A percentile compares a stretch with the other conserved stretches of the same genome.
phyloP scores from a whole-genome alignment of 1,140 invertebrate species.

The Philotrypesis tridentata region DNA sequence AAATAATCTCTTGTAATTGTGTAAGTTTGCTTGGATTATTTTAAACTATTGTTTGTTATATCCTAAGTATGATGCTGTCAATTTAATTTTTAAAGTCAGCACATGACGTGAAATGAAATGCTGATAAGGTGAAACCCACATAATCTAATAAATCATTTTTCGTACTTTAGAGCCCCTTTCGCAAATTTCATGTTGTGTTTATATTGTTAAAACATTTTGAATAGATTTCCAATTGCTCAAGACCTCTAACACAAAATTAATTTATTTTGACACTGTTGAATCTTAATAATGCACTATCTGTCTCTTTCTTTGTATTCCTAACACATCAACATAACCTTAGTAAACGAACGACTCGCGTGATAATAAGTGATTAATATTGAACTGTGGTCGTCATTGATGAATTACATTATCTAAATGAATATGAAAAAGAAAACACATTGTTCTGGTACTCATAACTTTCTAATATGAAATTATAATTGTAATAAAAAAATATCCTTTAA shows the following conservation, averaged over 20 bases:
- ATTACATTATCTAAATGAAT: background rate
- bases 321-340: too few species aligned
- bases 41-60: background rate
- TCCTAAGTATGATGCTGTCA: background rate
- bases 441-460: too few species aligned
- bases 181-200: background rate
- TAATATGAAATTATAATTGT: background rate
- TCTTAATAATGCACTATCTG: too few species aligned
- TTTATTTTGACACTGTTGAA: slow-evolving; percentile 27
- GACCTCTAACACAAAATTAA: background rate
- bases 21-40: background rate
- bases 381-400: too few species aligned
- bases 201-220: background rate
- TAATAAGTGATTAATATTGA: too few species aligned
- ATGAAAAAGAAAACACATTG: too few species aligned
- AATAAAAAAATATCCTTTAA: background rate
- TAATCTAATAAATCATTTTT: background rate
- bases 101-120: background rate
- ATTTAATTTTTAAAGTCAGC: background rate
- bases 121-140: background rate
- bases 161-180: background rate
- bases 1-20: too few species aligned
- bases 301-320: too few species aligned
- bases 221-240: background rate
- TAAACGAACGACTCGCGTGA: too few species aligned